These are phyloP conservation scores for Colinus virginianus DNA, from an alignment of 2,113 vertebrate species.

Conservation along the genomic window DNA sequence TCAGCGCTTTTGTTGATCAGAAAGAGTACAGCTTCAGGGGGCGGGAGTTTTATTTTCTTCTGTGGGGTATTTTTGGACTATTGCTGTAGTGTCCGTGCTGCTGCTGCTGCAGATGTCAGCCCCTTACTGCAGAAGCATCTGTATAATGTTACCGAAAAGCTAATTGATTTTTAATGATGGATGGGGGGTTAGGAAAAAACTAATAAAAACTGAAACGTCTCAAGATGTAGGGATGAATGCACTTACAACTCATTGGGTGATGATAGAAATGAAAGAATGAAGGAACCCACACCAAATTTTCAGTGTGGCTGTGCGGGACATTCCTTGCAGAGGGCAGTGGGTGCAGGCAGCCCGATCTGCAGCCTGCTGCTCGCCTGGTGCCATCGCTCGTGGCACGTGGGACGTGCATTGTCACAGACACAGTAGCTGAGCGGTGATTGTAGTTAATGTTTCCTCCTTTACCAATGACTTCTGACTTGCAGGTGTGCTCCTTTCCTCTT, in stretches of 20 bases:
- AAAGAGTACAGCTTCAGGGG: neutral
- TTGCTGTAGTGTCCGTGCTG: conserved; percentile 14
- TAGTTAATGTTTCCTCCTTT: neutral
- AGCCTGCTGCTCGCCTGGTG: rapidly evolving
- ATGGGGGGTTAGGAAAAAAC: neutral
- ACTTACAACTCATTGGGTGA: conserved; percentile 37
- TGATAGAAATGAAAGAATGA: neutral
- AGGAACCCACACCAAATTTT: neutral
- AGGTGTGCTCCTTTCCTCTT: neutral
- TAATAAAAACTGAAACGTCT: conserved; percentile 29
- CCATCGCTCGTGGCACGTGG: rapidly evolving
- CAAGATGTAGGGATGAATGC: conserved; percentile 24
- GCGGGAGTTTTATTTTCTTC: neutral
- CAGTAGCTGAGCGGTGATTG: neutral
- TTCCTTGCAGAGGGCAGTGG: neutral
- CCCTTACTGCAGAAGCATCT: conserved; percentile 34
- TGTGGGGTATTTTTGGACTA: conserved; percentile 7
- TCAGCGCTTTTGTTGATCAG: neutral
- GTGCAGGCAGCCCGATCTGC: rapidly evolving
- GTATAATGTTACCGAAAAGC: conserved; percentile 5
- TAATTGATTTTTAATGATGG: conserved; percentile 58
- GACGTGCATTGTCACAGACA: neutral
- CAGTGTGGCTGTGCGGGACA: neutral
- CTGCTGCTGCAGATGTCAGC: conserved; percentile 21
- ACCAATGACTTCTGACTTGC: neutral